phyloP scores from a whole-genome alignment of 2,888 invertebrate species.

The Melieria omissa region DNA sequence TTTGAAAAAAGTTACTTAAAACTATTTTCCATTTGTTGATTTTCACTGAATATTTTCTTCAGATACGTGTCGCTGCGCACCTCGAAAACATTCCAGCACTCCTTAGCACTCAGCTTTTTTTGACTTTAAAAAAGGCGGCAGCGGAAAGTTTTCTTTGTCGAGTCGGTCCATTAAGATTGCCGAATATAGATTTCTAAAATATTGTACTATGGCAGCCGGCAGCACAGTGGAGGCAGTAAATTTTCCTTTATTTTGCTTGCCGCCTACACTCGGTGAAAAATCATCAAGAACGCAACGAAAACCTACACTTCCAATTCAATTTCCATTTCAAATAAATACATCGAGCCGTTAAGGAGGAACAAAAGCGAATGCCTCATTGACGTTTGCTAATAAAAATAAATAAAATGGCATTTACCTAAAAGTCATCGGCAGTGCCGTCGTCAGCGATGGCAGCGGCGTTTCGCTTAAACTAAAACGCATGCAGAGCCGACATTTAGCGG shows the following conservation, averaged over 20 bases:
- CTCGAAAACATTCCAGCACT: too few species aligned
- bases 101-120: too few species aligned
- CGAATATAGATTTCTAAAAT: too few species aligned
- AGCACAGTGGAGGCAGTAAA: too few species aligned
- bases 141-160: too few species aligned
- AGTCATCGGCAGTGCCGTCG: constrained; percentile 39
- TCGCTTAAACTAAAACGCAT: constrained; percentile 21
- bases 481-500: constrained; percentile 12
- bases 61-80: too few species aligned
- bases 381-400: constrained; percentile 59
- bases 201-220: too few species aligned
- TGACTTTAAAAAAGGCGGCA: too few species aligned
- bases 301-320: constrained; percentile 49
- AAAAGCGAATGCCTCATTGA: constrained; percentile 53
- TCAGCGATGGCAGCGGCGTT: neutral
- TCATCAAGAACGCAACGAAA: constrained; percentile 39
- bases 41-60: too few species aligned
- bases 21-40: too few species aligned
- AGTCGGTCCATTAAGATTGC: too few species aligned
- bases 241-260: neutral
- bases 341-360: constrained; percentile 4
- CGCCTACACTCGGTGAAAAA: constrained; percentile 7
- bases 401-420: constrained; percentile 52
- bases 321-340: constrained; percentile 42
- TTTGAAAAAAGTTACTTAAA: too few species aligned